phyloP scores from a whole-genome alignment of 2,797 vertebrate genomes.

The Sebastes umbrosus region DNA sequence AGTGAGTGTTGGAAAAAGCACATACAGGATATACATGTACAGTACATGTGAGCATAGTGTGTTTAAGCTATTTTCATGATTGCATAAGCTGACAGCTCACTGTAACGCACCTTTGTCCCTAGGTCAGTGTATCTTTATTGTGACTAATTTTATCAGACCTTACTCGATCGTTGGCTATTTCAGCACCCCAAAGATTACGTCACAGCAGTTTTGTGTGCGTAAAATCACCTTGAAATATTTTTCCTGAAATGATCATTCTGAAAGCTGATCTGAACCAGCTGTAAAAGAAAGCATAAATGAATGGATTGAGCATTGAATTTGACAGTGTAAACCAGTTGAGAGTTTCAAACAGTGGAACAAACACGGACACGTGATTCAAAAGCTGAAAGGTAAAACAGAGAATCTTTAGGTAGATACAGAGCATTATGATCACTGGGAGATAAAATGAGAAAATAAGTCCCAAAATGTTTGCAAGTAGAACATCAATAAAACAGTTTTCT shows the following conservation, averaged over 20 bases:
- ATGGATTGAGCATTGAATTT: constrained; percentile 87
- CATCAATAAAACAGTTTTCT: not conserved
- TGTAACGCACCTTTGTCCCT: too few relatives aligned
- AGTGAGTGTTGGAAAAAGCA: too few relatives aligned
- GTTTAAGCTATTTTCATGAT: too few relatives aligned
- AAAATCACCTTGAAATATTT: not conserved
- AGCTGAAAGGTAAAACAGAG: constrained; percentile 71
- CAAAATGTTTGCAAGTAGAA: constrained; percentile 30
- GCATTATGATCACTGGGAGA: constrained; percentile 81
- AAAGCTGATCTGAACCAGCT: constrained; percentile 83
- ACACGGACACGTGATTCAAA: constrained; percentile 19
- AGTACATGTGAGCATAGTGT: too few relatives aligned
- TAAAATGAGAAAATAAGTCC: constrained; percentile 79
- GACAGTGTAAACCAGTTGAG: constrained; percentile 83
- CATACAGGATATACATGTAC: too few relatives aligned
- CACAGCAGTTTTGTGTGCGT: too few relatives aligned
- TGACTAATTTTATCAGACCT: too few relatives aligned
- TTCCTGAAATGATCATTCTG: not conserved
- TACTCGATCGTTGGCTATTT: too few relatives aligned
- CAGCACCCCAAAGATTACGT: too few relatives aligned
- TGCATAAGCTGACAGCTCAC: too few relatives aligned
- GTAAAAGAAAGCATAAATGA: constrained; percentile 90
- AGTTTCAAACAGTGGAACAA: constrained; percentile 73
- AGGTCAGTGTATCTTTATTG: too few relatives aligned
- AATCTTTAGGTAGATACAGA: constrained; percentile 75